phyloP scores from a whole-genome alignment of 1,140 invertebrate genomes.

The Calephelis nemesis region DNA sequence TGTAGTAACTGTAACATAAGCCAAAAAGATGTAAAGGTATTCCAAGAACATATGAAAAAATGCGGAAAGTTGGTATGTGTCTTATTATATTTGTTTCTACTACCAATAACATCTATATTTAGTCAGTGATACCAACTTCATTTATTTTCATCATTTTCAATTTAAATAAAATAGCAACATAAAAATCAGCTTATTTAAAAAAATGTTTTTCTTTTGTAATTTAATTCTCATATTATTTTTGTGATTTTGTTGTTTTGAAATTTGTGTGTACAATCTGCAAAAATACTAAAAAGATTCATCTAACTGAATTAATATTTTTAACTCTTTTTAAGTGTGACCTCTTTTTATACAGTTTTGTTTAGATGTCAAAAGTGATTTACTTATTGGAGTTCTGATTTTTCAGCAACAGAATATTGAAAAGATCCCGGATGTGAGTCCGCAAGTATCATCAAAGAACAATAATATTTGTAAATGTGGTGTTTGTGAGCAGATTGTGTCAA shows the following conservation, averaged over 20 bases:
- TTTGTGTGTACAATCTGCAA: no score
- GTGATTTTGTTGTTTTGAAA: no score
- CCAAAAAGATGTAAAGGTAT: slow-evolving; percentile 43
- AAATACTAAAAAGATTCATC: no score
- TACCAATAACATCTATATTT: neutral
- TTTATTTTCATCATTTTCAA: no score
- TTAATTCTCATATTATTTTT: no score
- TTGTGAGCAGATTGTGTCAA: slow-evolving; percentile 38
- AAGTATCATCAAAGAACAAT: neutral
- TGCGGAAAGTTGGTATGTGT: slow-evolving; percentile 34
- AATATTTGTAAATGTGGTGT: slow-evolving; percentile 45
- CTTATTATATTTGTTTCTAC: neutral
- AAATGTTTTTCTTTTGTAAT: no score
- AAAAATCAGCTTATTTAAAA: no score
- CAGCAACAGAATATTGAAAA: slow-evolving; percentile 2
- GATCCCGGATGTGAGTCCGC: neutral
- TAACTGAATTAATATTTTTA: no score
- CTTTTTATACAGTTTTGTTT: no score
- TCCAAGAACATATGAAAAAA: slow-evolving; percentile 41
- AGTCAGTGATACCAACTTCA: neutral
- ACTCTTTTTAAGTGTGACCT: no score
- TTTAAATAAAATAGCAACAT: neutral
- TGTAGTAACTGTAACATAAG: slow-evolving; percentile 45
- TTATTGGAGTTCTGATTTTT: neutral
- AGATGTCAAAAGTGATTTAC: neutral